Evolutionary conservation across 2,797 vertebrate species (phyloP).

Genomic region (Phoebastria nigripes): DNA sequence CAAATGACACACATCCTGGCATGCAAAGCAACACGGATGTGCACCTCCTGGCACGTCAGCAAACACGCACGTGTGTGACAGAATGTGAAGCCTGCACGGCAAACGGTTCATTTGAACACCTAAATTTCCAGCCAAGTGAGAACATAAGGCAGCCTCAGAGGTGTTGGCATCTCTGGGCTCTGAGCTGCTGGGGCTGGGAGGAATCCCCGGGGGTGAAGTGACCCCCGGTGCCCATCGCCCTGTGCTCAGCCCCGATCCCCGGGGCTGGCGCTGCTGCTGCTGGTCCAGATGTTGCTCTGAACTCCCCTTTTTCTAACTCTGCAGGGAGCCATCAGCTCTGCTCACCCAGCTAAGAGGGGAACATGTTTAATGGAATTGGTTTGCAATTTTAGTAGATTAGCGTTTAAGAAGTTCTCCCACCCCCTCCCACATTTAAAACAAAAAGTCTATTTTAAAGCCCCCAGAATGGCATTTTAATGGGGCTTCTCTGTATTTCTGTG

Average conservation of each 20-base stretch:
- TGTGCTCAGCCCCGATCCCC: accelerated
- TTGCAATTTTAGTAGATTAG: slow-evolving; percentile 12
- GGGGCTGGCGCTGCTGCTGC: background rate
- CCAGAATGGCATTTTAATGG: slow-evolving; percentile 60
- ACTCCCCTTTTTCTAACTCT: background rate
- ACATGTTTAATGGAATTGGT: background rate
- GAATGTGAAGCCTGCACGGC: accelerated
- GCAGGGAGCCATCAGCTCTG: background rate
- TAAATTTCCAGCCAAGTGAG: background rate
- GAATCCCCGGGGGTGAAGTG: background rate
- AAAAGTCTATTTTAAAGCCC: slow-evolving; percentile 51
- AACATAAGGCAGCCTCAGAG: accelerated
- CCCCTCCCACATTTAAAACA: slow-evolving; percentile 30
- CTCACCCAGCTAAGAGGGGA: background rate
- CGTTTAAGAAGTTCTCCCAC: background rate
- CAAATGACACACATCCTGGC: accelerated
- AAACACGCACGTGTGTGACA: accelerated
- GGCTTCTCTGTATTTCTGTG: background rate
- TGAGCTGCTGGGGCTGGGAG: background rate
- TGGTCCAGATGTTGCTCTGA: background rate
- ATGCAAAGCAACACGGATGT: accelerated
- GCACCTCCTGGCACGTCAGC: accelerated
- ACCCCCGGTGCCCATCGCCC: accelerated
- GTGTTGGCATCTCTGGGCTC: accelerated
- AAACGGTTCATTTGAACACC: background rate